Percentiles rank a stretch among this genome's conserved stretches.
Evolutionary conservation across 2,888 invertebrate genomes (phyloP).

Genomic region (Acanthosepion esculentum): DNA sequence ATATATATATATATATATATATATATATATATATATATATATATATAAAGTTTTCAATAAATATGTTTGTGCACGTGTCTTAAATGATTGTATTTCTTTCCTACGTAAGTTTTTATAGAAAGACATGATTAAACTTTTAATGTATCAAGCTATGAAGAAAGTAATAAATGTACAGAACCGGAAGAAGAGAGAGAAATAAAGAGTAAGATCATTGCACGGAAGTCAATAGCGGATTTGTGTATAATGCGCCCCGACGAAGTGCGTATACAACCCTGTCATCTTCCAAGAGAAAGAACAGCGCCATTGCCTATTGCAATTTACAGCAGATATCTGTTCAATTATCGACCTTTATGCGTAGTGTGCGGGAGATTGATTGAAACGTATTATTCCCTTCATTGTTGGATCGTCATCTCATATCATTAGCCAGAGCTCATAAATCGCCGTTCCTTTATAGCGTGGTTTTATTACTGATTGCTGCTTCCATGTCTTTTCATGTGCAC

Average conservation of each 20-base stretch:
- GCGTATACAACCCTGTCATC: neutral
- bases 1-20: too few species aligned
- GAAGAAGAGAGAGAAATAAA: neutral
- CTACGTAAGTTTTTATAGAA: neutral
- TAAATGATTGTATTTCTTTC: neutral
- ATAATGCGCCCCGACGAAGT: neutral
- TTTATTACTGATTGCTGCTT: slow-evolving; percentile 33
- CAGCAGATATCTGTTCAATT: slow-evolving; percentile 33
- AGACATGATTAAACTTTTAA: neutral
- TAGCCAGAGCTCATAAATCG: neutral
- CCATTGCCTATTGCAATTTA: neutral
- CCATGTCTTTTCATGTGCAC: slow-evolving; percentile 33
- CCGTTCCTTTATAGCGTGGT: neutral
- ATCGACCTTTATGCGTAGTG: neutral
- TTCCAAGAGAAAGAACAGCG: neutral
- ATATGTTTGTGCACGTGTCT: neutral
- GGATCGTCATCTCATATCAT: slow-evolving; percentile 33
- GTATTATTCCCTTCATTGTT: neutral
- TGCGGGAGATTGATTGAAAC: neutral
- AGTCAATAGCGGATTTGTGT: neutral
- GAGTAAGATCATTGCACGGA: neutral
- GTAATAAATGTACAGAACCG: neutral
- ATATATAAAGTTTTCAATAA: neutral
- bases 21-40: too few species aligned
- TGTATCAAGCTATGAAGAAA: neutral